These are phyloP conservation scores for Coregonus sp. DNA, from an alignment of 2,797 vertebrate species.

Conservation along the genomic window DNA sequence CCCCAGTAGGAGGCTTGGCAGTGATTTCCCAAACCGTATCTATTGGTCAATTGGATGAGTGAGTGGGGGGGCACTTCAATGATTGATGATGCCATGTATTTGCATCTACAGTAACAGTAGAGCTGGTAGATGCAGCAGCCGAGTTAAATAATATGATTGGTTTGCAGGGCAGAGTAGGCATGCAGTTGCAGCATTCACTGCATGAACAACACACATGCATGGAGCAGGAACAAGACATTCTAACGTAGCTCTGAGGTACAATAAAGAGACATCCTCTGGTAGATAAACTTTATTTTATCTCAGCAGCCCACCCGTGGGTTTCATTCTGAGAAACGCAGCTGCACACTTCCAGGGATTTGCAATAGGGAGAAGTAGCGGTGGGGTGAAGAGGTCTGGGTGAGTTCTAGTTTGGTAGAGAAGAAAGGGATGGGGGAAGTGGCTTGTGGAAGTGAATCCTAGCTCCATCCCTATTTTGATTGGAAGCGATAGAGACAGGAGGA, in stretches of 20 bases:
- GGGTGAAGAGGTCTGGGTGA: neutral
- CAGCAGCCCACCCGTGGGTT: neutral
- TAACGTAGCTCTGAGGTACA: neutral
- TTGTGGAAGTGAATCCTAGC: slow-evolving; percentile 2
- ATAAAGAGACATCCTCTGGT: neutral
- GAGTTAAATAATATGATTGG: neutral
- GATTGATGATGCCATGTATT: neutral
- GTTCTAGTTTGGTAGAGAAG: neutral
- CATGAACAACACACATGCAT: neutral
- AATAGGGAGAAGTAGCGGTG: neutral
- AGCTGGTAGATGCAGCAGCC: neutral
- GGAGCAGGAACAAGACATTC: neutral
- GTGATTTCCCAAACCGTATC: neutral
- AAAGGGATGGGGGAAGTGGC: neutral
- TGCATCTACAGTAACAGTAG: neutral
- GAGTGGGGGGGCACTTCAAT: neutral
- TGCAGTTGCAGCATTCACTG: slow-evolving; percentile 17
- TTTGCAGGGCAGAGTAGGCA: slow-evolving; percentile 14
- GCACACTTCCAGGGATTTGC: neutral
- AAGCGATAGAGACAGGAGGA: neutral
- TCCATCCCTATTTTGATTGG: neutral
- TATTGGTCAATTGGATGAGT: neutral
- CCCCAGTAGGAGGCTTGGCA: neutral
- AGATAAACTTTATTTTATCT: neutral
- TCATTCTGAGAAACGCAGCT: neutral